These are phyloP conservation scores for Tragelaphus eurycerus DNA, from an alignment of 2,797 vertebrate species.

Conservation along the genomic window DNA sequence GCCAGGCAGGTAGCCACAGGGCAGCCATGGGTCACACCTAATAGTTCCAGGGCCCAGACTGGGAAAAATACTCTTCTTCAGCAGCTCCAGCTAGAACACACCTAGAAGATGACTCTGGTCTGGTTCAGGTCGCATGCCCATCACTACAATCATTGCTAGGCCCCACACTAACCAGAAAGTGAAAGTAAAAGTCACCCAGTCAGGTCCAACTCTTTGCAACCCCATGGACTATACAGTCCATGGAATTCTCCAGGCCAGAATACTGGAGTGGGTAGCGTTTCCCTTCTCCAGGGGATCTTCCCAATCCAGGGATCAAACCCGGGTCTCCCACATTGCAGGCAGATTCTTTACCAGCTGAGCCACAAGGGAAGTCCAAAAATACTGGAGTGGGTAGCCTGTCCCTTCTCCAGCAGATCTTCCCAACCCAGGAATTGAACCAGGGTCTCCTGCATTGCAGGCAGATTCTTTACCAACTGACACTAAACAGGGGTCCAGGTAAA, in stretches of 20 bases:
- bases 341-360: not conserved
- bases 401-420: not conserved
- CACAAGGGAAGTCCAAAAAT: not conserved
- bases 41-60: not conserved
- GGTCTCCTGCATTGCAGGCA: not conserved
- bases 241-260: not conserved
- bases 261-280: not conserved
- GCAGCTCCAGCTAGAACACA: too few species aligned
- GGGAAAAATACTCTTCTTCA: not conserved
- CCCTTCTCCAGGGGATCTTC: not conserved
- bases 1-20: not conserved
- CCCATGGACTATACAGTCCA: not conserved
- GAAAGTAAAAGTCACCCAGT: not conserved
- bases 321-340: not conserved
- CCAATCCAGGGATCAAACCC: not conserved
- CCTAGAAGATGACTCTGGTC: not conserved
- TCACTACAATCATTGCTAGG: not conserved
- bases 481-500: not conserved
- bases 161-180: not conserved
- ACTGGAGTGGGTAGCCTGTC: not conserved
- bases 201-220: not conserved
- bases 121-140: not conserved
- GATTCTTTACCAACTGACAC: not conserved
- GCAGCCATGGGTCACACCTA: not conserved
- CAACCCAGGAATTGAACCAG: not conserved